phyloP scores from a whole-genome alignment of 2,113 vertebrate genomes.

The Grammomys surdaster region DNA sequence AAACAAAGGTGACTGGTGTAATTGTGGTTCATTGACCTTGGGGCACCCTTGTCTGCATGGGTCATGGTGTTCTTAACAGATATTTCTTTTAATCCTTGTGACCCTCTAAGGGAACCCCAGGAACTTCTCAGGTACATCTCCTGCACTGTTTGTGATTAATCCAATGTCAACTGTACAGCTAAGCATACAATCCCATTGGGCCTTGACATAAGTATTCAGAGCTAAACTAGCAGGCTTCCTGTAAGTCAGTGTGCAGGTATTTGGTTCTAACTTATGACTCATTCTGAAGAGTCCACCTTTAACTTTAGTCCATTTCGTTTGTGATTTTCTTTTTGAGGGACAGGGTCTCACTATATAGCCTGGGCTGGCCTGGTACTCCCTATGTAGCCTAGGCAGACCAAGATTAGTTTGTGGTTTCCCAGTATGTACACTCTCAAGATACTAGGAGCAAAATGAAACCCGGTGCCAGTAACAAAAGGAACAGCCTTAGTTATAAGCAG shows the following conservation, averaged over 20 bases:
- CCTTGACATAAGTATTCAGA: not conserved
- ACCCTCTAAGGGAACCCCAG: not conserved
- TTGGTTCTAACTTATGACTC: slow-evolving; percentile 38
- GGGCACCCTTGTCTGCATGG: not conserved
- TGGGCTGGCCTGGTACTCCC: not conserved
- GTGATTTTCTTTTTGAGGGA: not conserved
- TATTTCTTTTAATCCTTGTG: not conserved
- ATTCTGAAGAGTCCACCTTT: not conserved
- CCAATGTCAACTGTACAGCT: not conserved
- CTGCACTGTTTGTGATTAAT: not conserved
- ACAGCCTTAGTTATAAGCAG: not conserved
- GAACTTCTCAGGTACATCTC: not conserved
- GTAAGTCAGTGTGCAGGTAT: not conserved
- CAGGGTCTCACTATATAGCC: not conserved
- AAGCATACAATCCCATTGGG: not conserved
- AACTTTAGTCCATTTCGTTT: slow-evolving; percentile 13
- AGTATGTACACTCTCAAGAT: not conserved
- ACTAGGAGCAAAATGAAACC: slow-evolving; percentile 10
- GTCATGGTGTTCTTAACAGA: not conserved
- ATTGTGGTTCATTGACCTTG: not conserved
- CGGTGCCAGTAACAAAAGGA: slow-evolving; percentile 13
- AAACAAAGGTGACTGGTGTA: not conserved
- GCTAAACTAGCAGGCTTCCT: not conserved
- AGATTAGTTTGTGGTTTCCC: not conserved
- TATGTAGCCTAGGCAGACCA: not conserved